Conservation (phyloP, 2,113 vertebrate genomes). For the Halichoeres trimaculatus region DNA sequence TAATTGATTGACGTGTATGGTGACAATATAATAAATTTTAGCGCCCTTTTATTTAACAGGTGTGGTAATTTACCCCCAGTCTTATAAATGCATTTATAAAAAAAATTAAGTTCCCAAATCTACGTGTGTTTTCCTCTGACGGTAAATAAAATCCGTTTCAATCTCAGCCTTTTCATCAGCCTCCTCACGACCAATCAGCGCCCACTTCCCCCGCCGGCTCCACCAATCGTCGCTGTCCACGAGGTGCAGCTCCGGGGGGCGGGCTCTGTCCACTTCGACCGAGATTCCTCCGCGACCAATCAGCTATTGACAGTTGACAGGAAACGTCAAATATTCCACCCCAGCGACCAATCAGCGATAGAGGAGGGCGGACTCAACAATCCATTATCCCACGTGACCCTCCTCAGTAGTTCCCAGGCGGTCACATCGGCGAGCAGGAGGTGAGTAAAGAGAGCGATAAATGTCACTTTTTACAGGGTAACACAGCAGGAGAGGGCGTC, state of each 20-base stretch:
- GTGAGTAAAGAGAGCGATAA: conserved; percentile 60
- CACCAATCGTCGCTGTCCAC: conserved; percentile 85
- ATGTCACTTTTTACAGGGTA: not conserved
- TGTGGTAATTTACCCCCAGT: too few species aligned
- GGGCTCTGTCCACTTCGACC: conserved; percentile 21
- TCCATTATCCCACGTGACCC: conserved; percentile 64
- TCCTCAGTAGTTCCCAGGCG: conserved; percentile 67
- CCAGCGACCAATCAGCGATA: conserved; percentile 36
- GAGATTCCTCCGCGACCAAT: conserved; percentile 65
- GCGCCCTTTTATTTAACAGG: too few species aligned
- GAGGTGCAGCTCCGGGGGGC: conserved; percentile 77
- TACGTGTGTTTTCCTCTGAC: not conserved
- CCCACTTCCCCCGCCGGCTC: conserved; percentile 45
- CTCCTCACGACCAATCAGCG: conserved; percentile 64
- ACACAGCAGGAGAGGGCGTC: rapidly evolving
- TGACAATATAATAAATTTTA: too few species aligned
- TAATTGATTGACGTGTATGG: too few species aligned
- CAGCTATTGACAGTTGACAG: conserved; percentile 59
- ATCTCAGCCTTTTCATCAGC: conserved; percentile 2
- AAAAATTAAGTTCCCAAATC: too few species aligned
- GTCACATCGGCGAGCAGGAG: conserved; percentile 54
- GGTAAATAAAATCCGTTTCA: conserved; percentile 1
- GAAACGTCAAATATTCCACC: conserved; percentile 5
- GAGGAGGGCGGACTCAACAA: not conserved
- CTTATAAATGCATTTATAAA: too few species aligned